Evolutionary conservation across 37 sponge, comb jelly and placozoan genomes (phyloP).

Genomic region (Mnemiopsis leidyi): DNA sequence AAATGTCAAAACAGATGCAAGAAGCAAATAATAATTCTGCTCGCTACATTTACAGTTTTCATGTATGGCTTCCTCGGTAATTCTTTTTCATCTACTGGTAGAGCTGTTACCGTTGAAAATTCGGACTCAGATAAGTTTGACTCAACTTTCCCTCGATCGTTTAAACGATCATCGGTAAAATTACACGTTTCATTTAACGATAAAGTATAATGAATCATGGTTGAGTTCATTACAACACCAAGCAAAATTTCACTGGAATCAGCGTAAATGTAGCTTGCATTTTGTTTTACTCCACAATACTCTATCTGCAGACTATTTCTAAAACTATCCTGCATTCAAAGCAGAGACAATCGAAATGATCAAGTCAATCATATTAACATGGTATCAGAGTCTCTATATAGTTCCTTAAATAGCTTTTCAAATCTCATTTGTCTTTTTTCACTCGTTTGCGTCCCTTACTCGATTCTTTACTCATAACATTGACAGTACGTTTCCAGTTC

Average conservation of each 20-base stretch:
- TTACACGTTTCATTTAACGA: neutral
- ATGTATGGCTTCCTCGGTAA: neutral
- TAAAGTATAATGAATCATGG: neutral
- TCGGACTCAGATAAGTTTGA: neutral
- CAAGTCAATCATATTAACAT: neutral
- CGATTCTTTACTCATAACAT: neutral
- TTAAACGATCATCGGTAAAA: neutral
- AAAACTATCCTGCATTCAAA: neutral
- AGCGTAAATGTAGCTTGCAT: slow-evolving; percentile 3
- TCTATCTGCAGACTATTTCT: neutral
- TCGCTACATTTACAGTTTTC: neutral
- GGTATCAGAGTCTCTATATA: neutral
- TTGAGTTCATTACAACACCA: neutral
- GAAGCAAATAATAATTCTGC: neutral
- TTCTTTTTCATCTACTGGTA: neutral
- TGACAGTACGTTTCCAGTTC: neutral
- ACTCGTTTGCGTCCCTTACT: neutral
- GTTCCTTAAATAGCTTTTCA: neutral
- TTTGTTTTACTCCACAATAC: neutral
- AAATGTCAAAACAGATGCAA: neutral
- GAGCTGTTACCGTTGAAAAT: neutral
- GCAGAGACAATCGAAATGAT: neutral
- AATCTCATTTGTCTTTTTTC: neutral
- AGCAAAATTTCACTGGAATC: neutral
- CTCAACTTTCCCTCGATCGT: neutral